phyloP scores from a whole-genome alignment of 2,888 invertebrate species.

The Portevinia maculata region DNA sequence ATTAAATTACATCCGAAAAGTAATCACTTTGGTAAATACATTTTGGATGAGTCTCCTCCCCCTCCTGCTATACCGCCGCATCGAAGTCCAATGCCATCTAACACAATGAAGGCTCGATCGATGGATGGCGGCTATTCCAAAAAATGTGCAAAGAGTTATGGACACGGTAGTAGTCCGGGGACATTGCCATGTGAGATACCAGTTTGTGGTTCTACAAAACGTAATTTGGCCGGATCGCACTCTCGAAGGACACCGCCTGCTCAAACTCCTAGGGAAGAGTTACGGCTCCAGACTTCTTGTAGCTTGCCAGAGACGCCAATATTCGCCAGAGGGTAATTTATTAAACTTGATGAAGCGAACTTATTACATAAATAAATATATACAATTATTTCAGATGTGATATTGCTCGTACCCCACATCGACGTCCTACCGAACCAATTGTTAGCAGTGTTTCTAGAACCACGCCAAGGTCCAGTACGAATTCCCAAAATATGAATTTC shows the following conservation, averaged over 20 bases:
- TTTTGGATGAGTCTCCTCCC: slow-evolving; percentile 51
- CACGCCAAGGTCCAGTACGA: slow-evolving; percentile 85
- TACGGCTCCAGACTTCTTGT: slow-evolving; percentile 90
- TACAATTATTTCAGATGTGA: slow-evolving; percentile 85
- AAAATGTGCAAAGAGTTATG: slow-evolving; percentile 84
- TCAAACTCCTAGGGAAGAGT: slow-evolving; percentile 85
- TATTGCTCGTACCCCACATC: slow-evolving; percentile 91
- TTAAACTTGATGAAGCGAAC: background rate
- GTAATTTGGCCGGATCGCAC: slow-evolving; percentile 82
- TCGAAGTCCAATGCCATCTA: slow-evolving; percentile 85
- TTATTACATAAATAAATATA: background rate
- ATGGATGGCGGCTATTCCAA: slow-evolving; percentile 92
- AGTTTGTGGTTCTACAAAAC: slow-evolving; percentile 82
- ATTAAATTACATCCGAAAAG: slow-evolving; percentile 54
- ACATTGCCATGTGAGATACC: slow-evolving; percentile 89
- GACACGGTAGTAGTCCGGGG: slow-evolving; percentile 85
- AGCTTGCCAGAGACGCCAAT: slow-evolving; percentile 95
- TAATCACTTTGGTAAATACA: slow-evolving; percentile 63
- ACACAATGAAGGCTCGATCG: slow-evolving; percentile 92
- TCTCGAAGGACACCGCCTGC: slow-evolving; percentile 83
- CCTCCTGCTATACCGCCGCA: slow-evolving; percentile 90
- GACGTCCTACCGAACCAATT: slow-evolving; percentile 84
- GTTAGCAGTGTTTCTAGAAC: slow-evolving; percentile 83
- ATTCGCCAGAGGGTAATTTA: slow-evolving; percentile 87
- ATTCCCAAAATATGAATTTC: slow-evolving; percentile 81